phyloP scores from a whole-genome alignment of 2,888 invertebrate species.

The Eremobia ochroleuca region DNA sequence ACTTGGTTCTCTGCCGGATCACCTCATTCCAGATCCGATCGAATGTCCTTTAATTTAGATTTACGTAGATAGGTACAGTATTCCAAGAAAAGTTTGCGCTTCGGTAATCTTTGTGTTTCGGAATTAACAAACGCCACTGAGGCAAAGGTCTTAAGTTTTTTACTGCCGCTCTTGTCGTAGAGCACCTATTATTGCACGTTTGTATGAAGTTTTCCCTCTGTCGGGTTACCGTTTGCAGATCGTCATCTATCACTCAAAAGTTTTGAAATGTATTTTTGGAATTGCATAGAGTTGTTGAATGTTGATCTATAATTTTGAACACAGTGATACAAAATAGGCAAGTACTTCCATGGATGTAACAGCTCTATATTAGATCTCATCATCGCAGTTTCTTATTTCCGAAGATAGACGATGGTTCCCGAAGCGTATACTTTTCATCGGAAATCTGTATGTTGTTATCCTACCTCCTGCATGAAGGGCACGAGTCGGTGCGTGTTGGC shows the following conservation, averaged over 20 bases:
- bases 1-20: background rate
- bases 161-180: background rate
- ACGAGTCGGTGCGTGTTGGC: conserved; percentile 83
- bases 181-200: background rate
- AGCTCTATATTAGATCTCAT: background rate
- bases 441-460: background rate
- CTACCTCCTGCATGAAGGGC: conserved; percentile 79
- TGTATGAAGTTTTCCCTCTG: no score
- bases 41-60: background rate
- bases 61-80: no score
- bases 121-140: no score
- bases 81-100: background rate
- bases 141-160: background rate
- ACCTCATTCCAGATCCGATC: background rate
- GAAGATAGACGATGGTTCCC: background rate
- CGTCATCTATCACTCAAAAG: background rate
- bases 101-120: no score
- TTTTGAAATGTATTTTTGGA: background rate
- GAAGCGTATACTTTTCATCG: background rate
- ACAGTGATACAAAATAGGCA: background rate
- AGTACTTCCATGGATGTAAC: background rate
- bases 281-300: background rate
- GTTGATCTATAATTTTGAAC: background rate
- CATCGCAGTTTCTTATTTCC: background rate
- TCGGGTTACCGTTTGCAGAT: background rate